Evolutionary conservation across 1,140 invertebrate genomes (phyloP), one percentile per base, ranked within the genome.

Genomic region (Teleopsis dalmanni): DNA sequence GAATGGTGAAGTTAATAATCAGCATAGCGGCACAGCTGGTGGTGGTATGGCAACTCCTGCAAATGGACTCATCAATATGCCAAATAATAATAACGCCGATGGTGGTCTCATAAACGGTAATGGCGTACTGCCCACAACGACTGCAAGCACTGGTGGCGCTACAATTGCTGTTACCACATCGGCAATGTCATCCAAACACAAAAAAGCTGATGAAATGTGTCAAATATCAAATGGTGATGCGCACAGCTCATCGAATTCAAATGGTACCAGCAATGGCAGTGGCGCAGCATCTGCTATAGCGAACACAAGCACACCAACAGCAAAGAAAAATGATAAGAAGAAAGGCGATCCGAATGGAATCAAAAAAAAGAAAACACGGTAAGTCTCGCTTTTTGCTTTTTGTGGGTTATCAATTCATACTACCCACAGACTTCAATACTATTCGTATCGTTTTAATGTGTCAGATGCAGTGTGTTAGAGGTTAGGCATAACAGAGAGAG

Each of bases 281-380:
- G 29, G 49, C 18, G 31, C 53, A 5, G 26, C 23, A 52, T 38
- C n/a, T 22, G 33, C 10, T n/a, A n/a, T 25, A 46, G 31, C 14
- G 22, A n/a, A 57, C 34, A 34, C 46, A n/a, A 47, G 36, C 9
- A 37, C 57, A 31, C 47, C 57, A 4, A 43, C 55, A n/a, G 57
- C 75, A 47, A 72, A 75, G 37, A 87, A 84, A 67, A 85, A 85
- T 49, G 82, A 81, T 3, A 90, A 89, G 68, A 92, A 91, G 70
- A 91, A 91, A 67, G 80, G 77, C 53, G 87, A 88, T 55, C 88
- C 87, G 56, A 90, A 88, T 63, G 85, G 87, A 22, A 87, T 91
- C 4, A 93, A 93, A 62, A 93, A 94, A 72, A 94, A 94, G 72
- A 93, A 94, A 76, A 94, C 90, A 19, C 87, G 89, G 90, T 92